Evolutionary conservation across 2,797 vertebrate species (phyloP).

Genomic region (Cetoscarus ocellatus): DNA sequence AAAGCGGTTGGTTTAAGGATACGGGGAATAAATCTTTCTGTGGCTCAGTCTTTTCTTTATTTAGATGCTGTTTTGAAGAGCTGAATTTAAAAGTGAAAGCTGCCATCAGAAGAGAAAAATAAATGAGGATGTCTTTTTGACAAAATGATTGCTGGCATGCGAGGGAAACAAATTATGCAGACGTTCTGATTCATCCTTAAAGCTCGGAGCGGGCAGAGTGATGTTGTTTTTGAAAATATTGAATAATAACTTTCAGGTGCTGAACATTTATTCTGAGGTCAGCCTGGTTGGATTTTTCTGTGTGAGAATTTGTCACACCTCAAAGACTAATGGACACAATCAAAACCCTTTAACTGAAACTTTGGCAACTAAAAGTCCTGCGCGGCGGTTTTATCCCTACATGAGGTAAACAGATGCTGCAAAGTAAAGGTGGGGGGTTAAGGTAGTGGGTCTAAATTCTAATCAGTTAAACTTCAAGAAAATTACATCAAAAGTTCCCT

Average conservation of each 20-base stretch:
- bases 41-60: conserved; percentile 1
- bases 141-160: conserved; percentile 40
- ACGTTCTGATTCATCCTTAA: conserved; percentile 25
- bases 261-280: neutral
- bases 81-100: conserved; percentile 3
- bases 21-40: neutral
- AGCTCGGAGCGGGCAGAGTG: conserved; percentile 12
- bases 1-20: neutral
- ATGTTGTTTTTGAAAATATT: conserved; percentile 21
- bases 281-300: neutral
- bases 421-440: too few species aligned
- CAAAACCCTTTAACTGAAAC: too few species aligned
- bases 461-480: too few species aligned
- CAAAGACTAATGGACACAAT: neutral
- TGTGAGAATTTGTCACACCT: neutral
- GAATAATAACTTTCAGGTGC: conserved; percentile 16
- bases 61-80: conserved; percentile 15
- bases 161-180: conserved; percentile 17
- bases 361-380: too few species aligned
- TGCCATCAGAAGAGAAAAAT: conserved; percentile 15
- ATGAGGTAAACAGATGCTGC: too few species aligned
- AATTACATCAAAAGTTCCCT: too few species aligned
- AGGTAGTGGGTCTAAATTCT: too few species aligned
- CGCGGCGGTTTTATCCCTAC: too few species aligned
- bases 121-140: conserved; percentile 14